phyloP scores from a whole-genome alignment of 1,140 invertebrate genomes.

The Reticulitermes speratus region DNA sequence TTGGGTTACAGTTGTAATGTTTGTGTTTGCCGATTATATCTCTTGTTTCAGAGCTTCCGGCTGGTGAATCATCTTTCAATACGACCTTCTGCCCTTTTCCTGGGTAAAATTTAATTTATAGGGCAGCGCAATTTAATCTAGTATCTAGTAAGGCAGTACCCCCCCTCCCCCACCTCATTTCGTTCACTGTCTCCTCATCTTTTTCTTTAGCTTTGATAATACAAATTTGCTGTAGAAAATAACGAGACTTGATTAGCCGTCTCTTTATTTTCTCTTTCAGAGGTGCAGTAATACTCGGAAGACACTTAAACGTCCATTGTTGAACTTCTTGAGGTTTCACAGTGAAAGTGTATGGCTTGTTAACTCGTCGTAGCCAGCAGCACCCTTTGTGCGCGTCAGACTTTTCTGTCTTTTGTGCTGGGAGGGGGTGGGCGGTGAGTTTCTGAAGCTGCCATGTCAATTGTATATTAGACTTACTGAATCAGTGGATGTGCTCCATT shows the following conservation, averaged over 20 bases:
- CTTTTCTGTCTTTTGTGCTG: too few relatives aligned
- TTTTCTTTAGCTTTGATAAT: not conserved
- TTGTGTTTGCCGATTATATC: not conserved
- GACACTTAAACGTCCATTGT: not conserved
- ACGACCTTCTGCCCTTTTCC: not conserved
- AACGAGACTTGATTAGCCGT: not conserved
- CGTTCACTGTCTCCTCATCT: not conserved
- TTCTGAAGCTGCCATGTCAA: too few relatives aligned
- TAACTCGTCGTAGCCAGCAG: too few relatives aligned
- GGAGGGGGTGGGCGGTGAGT: too few relatives aligned
- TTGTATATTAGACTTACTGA: too few relatives aligned
- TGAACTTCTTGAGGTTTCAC: not conserved
- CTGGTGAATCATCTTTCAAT: slow-evolving; percentile 20
- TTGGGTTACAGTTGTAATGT: not conserved
- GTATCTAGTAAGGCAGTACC: not conserved
- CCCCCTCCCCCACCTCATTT: not conserved
- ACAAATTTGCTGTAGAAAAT: not conserved
- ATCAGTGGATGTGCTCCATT: too few relatives aligned
- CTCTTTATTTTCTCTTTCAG: not conserved
- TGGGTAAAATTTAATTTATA: slow-evolving; percentile 5
- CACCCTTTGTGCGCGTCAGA: too few relatives aligned
- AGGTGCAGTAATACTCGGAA: not conserved
- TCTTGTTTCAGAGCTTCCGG: slow-evolving; percentile 14
- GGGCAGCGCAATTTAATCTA: not conserved
- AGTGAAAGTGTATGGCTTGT: too few relatives aligned